Conservation (phyloP, 2,797 vertebrate genomes). For the Myiothlypis chrysogaster region DNA sequence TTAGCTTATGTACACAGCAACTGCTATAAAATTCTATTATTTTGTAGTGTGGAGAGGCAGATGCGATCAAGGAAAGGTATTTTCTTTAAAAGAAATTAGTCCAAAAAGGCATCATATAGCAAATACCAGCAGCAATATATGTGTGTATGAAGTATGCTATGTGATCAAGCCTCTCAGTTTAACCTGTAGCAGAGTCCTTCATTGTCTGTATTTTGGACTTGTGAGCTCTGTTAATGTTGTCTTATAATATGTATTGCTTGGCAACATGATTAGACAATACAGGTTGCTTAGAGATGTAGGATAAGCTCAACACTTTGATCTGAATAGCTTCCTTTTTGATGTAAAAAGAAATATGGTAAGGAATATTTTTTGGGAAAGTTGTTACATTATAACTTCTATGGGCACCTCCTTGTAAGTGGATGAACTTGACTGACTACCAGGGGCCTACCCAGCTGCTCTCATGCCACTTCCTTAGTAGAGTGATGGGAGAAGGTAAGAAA, state of each 20-base stretch:
- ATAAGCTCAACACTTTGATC: neutral
- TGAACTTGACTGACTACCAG: neutral
- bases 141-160: neutral
- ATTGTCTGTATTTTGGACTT: neutral
- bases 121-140: fast-evolving
- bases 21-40: neutral
- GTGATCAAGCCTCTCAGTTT: neutral
- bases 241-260: neutral
- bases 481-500: neutral
- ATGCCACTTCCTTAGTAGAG: fast-evolving
- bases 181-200: neutral
- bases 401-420: neutral
- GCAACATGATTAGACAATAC: neutral
- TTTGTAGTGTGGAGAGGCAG: neutral
- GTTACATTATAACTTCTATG: neutral
- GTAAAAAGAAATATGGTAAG: neutral
- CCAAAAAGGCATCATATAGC: neutral
- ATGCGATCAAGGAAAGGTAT: neutral
- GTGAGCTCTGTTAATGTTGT: neutral
- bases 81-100: neutral
- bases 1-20: neutral
- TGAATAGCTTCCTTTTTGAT: neutral
- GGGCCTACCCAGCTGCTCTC: fast-evolving
- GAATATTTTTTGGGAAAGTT: neutral
- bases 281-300: neutral